These are phyloP conservation scores for Catamblyrhynchus diadema DNA, from an alignment of 2,797 vertebrate genomes.

Conservation along the genomic window DNA sequence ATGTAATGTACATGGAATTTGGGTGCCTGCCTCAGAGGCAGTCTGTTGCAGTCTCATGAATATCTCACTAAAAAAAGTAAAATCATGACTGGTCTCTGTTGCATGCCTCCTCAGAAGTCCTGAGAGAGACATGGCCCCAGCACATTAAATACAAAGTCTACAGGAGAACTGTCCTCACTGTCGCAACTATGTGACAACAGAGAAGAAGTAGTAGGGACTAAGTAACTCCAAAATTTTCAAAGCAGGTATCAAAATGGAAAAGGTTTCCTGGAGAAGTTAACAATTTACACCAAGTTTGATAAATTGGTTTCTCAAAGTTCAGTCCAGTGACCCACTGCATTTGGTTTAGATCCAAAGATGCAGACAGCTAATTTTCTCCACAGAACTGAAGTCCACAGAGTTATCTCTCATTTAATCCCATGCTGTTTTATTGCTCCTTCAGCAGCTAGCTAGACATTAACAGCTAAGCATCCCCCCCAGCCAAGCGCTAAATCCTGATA, in stretches of 20 bases:
- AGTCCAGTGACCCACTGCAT: not conserved
- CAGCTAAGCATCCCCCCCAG: not conserved
- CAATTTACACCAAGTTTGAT: not conserved
- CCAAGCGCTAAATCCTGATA: not conserved
- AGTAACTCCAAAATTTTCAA: not conserved
- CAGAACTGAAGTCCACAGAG: not conserved
- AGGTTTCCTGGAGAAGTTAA: not conserved
- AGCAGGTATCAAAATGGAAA: not conserved
- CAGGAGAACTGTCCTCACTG: not conserved
- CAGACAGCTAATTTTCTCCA: not conserved
- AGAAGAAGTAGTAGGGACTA: not conserved
- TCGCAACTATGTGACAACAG: accelerated
- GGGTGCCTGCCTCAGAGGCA: accelerated
- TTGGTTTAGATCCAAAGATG: not conserved
- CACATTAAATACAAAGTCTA: not conserved
- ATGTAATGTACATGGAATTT: not conserved
- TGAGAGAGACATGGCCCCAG: not conserved
- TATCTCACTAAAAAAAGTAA: not conserved
- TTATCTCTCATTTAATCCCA: not conserved
- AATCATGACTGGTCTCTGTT: not conserved
- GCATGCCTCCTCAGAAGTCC: not conserved
- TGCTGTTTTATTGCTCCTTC: not conserved
- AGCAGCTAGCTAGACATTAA: not conserved
- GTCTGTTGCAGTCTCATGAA: not conserved
- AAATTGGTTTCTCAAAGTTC: not conserved